Evolutionary conservation across 2,888 invertebrate species (phyloP).

Genomic region (Sialis lutaria): DNA sequence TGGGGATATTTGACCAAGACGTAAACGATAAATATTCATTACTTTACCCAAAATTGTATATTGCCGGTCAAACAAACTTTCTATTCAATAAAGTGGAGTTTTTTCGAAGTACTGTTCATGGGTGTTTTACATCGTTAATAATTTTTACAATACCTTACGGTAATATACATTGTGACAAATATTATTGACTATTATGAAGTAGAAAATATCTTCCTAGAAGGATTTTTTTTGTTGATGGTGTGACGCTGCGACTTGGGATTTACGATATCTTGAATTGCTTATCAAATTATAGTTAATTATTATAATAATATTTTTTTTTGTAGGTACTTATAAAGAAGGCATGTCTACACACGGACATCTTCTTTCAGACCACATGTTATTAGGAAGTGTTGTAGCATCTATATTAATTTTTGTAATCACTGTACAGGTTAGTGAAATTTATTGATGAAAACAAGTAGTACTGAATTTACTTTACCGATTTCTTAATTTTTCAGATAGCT

Average conservation of each 20-base stretch:
- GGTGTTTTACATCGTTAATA: slow-evolving; percentile 88
- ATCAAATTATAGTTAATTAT: neutral
- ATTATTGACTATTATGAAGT: neutral
- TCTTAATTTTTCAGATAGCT: slow-evolving; percentile 55
- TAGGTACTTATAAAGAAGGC: slow-evolving; percentile 82
- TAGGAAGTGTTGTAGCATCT: slow-evolving; percentile 91
- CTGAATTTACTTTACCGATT: neutral
- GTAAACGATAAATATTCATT: slow-evolving; percentile 80
- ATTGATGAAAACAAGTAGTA: neutral
- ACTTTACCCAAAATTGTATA: slow-evolving; percentile 86
- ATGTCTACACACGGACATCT: slow-evolving; percentile 75
- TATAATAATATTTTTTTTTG: slow-evolving; percentile 12
- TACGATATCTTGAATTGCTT: too few species aligned
- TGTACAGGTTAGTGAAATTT: slow-evolving; percentile 50
- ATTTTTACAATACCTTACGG: slow-evolving; percentile 95
- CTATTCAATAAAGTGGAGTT: slow-evolving; percentile 96
- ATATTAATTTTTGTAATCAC: slow-evolving; percentile 95
- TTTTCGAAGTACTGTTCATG: slow-evolving; percentile 89
- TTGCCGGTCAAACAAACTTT: slow-evolving; percentile 83
- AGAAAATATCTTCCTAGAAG: too few species aligned
- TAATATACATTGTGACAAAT: slow-evolving; percentile 20
- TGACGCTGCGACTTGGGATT: too few species aligned
- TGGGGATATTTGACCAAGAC: slow-evolving; percentile 97
- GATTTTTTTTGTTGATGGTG: too few species aligned
- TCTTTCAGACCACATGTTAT: slow-evolving; percentile 83